Percentiles rank a stretch among this genome's conserved stretches.
Evolutionary conservation across 1,140 invertebrate genomes (phyloP).

Genomic region (Helicoverpa armigera): DNA sequence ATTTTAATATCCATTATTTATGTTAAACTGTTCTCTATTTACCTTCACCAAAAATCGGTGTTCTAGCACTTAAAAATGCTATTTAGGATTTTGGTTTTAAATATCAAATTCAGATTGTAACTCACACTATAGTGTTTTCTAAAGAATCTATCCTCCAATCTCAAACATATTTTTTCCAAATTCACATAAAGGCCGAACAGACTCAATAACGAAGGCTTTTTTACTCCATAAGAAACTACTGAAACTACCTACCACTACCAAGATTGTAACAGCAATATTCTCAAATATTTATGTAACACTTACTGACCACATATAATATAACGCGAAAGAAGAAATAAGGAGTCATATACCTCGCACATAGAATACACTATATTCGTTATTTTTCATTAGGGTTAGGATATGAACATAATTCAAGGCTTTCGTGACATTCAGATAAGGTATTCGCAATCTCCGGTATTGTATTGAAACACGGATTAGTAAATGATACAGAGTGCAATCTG

Average conservation of each 20-base stretch:
- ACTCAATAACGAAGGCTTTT: not conserved
- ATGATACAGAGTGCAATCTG: not conserved
- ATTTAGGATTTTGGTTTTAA: too few species aligned
- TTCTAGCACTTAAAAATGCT: too few species aligned
- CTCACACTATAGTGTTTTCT: too few species aligned
- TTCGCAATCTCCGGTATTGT: slow-evolving; percentile 17
- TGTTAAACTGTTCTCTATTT: too few species aligned
- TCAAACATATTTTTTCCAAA: too few species aligned
- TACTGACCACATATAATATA: slow-evolving; percentile 1
- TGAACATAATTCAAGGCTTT: slow-evolving; percentile 12
- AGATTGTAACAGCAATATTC: not conserved
- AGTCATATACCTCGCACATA: not conserved
- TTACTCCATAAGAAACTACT: not conserved
- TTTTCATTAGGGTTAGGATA: not conserved
- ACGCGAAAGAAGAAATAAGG: not conserved
- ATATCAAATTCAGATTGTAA: too few species aligned
- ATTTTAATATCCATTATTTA: too few species aligned
- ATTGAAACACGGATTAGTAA: not conserved
- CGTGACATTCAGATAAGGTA: slow-evolving; percentile 13
- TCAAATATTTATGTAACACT: slow-evolving; percentile 12
- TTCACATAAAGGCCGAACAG: too few species aligned
- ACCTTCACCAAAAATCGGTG: too few species aligned
- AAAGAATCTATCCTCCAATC: too few species aligned
- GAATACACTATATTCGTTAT: slow-evolving; percentile 18
- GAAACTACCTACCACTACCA: not conserved